Conservation (phyloP, 1,140 invertebrate species). For the Helicorthomorpha holstii region DNA sequence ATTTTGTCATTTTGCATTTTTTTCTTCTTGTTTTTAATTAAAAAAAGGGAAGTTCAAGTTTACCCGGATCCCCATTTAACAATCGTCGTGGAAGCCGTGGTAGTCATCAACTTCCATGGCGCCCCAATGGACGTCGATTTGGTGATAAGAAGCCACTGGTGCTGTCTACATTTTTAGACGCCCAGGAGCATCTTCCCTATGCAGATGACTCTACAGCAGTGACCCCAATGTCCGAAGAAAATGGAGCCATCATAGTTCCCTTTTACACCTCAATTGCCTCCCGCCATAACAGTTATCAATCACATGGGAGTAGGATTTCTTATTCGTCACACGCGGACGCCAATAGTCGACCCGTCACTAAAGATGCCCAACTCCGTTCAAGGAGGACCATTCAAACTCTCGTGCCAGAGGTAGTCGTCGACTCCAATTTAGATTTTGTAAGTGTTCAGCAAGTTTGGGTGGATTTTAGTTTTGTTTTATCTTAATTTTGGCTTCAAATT, state of each 20-base stretch:
- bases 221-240: conserved; percentile 94
- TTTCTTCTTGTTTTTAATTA: too few species aligned
- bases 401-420: conserved; percentile 13
- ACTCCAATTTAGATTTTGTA: conserved; percentile 8
- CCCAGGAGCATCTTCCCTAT: conserved; percentile 88
- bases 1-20: too few species aligned
- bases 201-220: conserved; percentile 95
- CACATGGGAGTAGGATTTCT: conserved; percentile 73
- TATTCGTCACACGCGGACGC: conserved; percentile 86
- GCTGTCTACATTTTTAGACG: conserved; percentile 82
- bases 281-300: conserved; percentile 82
- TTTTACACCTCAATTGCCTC: conserved; percentile 49
- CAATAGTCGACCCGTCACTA: conserved; percentile 51
- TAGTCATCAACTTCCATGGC: conserved; percentile 78
- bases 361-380: conserved; percentile 59
- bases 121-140: conserved; percentile 49
- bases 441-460: too few species aligned
- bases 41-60: conserved; percentile 89
- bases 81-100: conserved; percentile 68
- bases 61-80: conserved; percentile 92
- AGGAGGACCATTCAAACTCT: conserved; percentile 26
- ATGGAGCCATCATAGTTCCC: conserved; percentile 81
- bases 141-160: conserved; percentile 84
- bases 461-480: too few species aligned
- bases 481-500: too few species aligned